Evolutionary conservation across 1,140 invertebrate species (phyloP), one percentile per base, ranked within the genome.

Genomic region (Psilanteris sp.): DNA sequence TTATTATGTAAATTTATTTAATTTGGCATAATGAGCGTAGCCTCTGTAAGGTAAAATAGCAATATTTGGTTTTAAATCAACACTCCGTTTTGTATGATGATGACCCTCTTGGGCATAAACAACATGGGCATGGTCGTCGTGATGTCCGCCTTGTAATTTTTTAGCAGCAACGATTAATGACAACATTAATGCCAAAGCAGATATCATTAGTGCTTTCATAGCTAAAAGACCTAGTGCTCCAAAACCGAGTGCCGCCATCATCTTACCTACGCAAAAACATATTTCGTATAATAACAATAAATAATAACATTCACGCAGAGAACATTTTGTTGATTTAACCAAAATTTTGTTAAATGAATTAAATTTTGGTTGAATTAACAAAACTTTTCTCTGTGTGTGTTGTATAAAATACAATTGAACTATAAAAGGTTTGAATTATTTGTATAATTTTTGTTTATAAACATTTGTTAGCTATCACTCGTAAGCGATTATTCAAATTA

Each of bases 141-240:
- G 81, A 15, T 91, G 88, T 11, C 89, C 89, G 0, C 91, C 61
- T 67, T 68, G 83, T 8, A 93, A 83, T 37, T 94, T 93, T 85
- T 94, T 94, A 3, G 93, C 86, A 4, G 93, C 93, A 1, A 94
- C 89, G 24, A 94, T 90, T 3, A 92, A 87, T 10, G 93, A 93
- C 34, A 94, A 87, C 91, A 94, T 91, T 13, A 95, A 81, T 1
- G 94, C 94, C 37, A 94, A 78, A 3, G 92, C 91, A 16, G 93
- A 93, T 10, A 87, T 84, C 89, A 90, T 89, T 4, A 91, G 79
- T 2, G 90, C 90, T 77, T 95, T 95, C 92, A 94, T 93, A 4
- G 93, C 93, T 0, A 94, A 75, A 3, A 93, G 88, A 61, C 92
- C 93, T 4, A 94, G 81, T 2, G 92, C 93, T 36, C 92, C 93